Percentiles rank a stretch among this genome's conserved stretches.
Evolutionary conservation across 2,797 vertebrate genomes (phyloP).

Genomic region (Dallia pectoralis): DNA sequence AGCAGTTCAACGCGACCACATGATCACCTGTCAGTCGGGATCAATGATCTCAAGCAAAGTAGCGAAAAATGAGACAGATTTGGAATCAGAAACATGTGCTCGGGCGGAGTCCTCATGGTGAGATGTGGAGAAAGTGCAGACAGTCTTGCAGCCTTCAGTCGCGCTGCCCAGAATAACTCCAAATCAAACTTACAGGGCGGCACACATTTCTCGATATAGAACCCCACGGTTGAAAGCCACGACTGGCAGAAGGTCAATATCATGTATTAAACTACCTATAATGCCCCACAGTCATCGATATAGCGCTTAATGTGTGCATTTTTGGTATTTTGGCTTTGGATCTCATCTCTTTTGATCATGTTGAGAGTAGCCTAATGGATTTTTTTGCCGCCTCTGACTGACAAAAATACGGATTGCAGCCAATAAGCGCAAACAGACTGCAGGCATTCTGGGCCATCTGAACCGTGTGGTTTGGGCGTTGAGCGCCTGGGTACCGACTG

Average conservation of each 20-base stretch:
- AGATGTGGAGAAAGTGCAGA: constrained; percentile 55
- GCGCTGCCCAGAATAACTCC: constrained; percentile 49
- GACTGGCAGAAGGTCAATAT: constrained; percentile 81
- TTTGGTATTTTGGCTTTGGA: constrained; percentile 67
- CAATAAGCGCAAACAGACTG: constrained; percentile 63
- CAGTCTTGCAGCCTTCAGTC: constrained; percentile 58
- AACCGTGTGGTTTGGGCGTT: constrained; percentile 84
- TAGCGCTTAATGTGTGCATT: constrained; percentile 77
- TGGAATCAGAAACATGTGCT: constrained; percentile 69
- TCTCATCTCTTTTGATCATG: constrained; percentile 79
- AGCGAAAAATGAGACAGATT: constrained; percentile 43
- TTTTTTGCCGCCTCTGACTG: constrained; percentile 70
- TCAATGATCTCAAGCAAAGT: constrained; percentile 57
- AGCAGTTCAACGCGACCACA: constrained; percentile 40
- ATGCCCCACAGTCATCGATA: constrained; percentile 74
- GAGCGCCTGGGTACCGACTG: constrained; percentile 76
- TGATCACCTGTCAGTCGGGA: constrained; percentile 55
- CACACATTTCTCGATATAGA: constrained; percentile 56
- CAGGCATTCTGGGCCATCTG: constrained; percentile 74
- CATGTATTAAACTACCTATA: constrained; percentile 68
- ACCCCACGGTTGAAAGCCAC: constrained; percentile 72
- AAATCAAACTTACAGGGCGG: constrained; percentile 63
- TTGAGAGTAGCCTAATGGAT: constrained; percentile 79
- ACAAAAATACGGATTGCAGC: constrained; percentile 51
- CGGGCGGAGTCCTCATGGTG: constrained; percentile 39